Base-by-base conservation (phyloP, 2,113 vertebrate species). In the Phalacrocorax brasilianus region DNA sequence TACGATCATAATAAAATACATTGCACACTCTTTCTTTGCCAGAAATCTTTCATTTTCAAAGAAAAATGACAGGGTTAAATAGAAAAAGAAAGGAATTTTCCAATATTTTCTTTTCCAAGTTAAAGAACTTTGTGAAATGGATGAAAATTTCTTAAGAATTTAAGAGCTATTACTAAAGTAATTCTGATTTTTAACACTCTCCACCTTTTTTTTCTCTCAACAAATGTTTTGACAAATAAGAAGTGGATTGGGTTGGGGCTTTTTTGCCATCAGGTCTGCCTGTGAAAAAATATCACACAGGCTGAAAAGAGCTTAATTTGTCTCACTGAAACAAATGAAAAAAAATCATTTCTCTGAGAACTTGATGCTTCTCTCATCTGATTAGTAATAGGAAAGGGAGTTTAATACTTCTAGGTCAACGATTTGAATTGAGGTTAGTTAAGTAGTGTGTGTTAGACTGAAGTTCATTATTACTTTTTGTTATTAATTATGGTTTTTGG, bases 391-490 rank as follows among this genome's bases (percentile, higher is more conserved):
- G 55, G 32, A 86, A 92, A 58, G 12, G 6, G 35, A 88, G 56
- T 71, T 91, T 87, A 94, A 87, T 82, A 85, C 61, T 95, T 96
- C 92, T 88, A 96, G 88, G 92, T 95, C 94, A 91, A 22, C 92
- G 91, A 86, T 86, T 91, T 93, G 82, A 90, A 88, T 50, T 95
- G 67, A 86, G 72, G 72, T 95, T 94, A 88, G 58, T 92, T 95
- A 92, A 85, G 79, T 50, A 88, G 71, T 66, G 53, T 95, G 70
- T 82, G 58, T 83, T 90, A 88, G 49, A 56, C 6, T 83, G 78
- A 94, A 94, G 79, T 88, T 93, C 66, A 79, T 92, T 93, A 77
- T 90, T 93, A 88, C 40, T 56, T 94, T 93, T 90, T 86, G 33
- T 85, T 92, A 92, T 92, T 90, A 94, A 94, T 88, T 93, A 88